These are phyloP conservation scores for Scyliorhinus canicula DNA, from an alignment of 2,797 vertebrate genomes.

Conservation along the genomic window DNA sequence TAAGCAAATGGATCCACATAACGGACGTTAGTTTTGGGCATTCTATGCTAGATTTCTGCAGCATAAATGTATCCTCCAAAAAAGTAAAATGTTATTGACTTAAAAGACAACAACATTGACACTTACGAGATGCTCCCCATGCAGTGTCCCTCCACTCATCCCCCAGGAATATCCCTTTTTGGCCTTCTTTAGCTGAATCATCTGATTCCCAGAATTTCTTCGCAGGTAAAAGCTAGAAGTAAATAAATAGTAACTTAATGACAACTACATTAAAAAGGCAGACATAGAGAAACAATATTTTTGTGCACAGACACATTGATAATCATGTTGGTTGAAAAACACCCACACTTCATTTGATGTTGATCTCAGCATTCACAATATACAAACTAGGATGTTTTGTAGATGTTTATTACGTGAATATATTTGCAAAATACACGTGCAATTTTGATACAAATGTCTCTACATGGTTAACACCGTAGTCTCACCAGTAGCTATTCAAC, in stretches of 20 bases:
- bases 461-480: neutral
- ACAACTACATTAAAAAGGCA: neutral
- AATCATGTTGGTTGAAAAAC: neutral
- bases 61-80: neutral
- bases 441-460: neutral
- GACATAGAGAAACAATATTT: neutral
- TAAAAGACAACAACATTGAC: neutral
- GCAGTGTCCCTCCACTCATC: conserved; percentile 96
- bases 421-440: neutral
- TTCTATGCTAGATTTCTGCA: neutral
- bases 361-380: neutral
- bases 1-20: neutral
- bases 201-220: conserved; percentile 99
- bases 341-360: neutral
- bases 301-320: neutral
- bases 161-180: conserved; percentile 94
- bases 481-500: neutral
- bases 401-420: neutral
- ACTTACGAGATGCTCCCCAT: conserved; percentile 95
- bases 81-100: neutral
- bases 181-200: conserved; percentile 92
- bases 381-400: neutral
- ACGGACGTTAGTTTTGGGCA: neutral
- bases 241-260: neutral
- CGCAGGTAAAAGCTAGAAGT: conserved; percentile 80